Base-by-base conservation (phyloP, 2,797 vertebrate genomes). In the Serranus cabrilla region DNA sequence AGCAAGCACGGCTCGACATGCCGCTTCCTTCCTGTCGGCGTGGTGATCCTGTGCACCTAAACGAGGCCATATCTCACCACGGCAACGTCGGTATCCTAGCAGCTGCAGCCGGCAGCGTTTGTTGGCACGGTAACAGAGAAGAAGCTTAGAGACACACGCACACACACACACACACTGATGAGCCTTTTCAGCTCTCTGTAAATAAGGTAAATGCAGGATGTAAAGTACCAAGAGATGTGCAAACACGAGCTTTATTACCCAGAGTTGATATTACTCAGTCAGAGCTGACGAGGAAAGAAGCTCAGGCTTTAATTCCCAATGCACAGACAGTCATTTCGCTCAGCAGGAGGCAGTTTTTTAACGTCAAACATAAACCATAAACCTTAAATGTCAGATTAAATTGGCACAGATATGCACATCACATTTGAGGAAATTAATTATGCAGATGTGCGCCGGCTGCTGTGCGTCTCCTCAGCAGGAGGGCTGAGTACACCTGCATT, bases 71-170 rank as follows among this genome's bases (percentile, higher is more conserved):
- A 40, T 79, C 72, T 88, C 84, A 61, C 76, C 70, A 65, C 56
- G 50, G 63, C 31, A 50, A 87, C 50, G 55, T 11, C 17, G 23
- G 84, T 85, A 82, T 81, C 82, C 82, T 82, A 79, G 84, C 87
- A 90, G 85, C 85, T 70, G 80, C 75, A 85, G 76, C 59, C 40
- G 45, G 46, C 71, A 37, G 77, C 49, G 49, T 67, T 63, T 71
- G 87, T 84, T 86, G 87, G 89, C 86, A 82, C 54, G 50, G 81
- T 76, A 85, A 86, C 81, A 42, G 74, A 67, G 59, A 46, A 82
- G 78, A 56, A 58, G 73, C 73, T 82, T 43, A 75, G 71, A 69
- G 7, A 68, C 46, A 46, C 45, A 73, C n/a, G 57, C 2, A 46
- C 6, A 78, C 39, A 54, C 23, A 37, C 34, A 45, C 49, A 49